These are phyloP conservation scores for Lamellibrachia satsuma DNA, from an alignment of 2,888 invertebrate species.

Conservation along the genomic window DNA sequence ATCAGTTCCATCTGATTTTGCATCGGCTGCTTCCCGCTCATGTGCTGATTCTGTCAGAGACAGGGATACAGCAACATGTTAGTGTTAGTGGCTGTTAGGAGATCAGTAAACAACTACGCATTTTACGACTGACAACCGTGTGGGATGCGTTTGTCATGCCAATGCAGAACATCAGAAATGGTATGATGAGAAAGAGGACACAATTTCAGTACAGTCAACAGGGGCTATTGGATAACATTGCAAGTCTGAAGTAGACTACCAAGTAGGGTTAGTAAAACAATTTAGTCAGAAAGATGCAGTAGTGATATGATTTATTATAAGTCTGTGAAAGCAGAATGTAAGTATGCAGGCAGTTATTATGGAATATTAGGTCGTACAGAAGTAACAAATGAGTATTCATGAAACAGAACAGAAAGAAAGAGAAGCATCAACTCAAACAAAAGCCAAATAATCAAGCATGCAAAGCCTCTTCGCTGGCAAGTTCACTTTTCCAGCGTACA, in stretches of 20 bases:
- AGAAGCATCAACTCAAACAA: neutral
- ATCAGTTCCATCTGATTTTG: constrained; percentile 62
- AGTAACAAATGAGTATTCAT: neutral
- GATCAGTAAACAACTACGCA: constrained; percentile 8
- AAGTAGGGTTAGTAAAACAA: neutral
- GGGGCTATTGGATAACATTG: neutral
- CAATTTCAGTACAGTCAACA: neutral
- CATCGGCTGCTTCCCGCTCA: constrained; percentile 46
- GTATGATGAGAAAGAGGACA: neutral
- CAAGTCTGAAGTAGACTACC: neutral
- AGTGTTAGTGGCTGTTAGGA: constrained; percentile 17
- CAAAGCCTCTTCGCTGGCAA: neutral
- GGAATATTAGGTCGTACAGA: neutral
- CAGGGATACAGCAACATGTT: constrained; percentile 17
- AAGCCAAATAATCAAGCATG: constrained; percentile 5
- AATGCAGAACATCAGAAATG: neutral
- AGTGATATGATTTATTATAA: neutral
- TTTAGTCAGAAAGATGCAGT: neutral
- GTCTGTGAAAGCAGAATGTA: constrained; percentile 12
- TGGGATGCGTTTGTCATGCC: neutral
- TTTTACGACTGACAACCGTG: neutral
- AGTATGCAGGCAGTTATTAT: neutral
- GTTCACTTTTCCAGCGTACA: neutral
- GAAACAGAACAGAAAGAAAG: neutral
- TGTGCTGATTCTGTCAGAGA: constrained; percentile 17